Evolutionary conservation across 2,797 vertebrate genomes (phyloP), one percentile per base, ranked within the genome.

Genomic region (Emys orbicularis): DNA sequence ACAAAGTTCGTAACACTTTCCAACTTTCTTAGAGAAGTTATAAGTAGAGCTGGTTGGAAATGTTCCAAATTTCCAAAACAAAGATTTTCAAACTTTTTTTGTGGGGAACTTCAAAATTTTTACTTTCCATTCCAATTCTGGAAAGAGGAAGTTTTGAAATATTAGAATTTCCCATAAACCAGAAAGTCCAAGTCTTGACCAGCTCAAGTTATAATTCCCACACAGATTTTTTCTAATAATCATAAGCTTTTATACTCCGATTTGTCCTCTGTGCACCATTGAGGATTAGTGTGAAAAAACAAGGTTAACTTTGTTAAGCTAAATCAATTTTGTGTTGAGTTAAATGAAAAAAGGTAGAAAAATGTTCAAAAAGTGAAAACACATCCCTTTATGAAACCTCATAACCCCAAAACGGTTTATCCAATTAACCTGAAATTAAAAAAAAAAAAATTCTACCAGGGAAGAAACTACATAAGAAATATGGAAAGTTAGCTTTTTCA

Each of bases 311-410:
- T 90, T 88, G 57, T 86, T 52, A n/a, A 29, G 21, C 94, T 94
- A 87, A 94, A 85, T 72, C 81, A 84, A 92, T 92, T 96, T 27
- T 52, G 89, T 93, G 89, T 89, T 85, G 89, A 96, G 53, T 94
- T 90, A 65, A 95, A 95, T 86, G 81, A 88, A 94, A 94, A 95
- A 96, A 88, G 79, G 86, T 95, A 90, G 65, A 86, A 92, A 83
- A 83, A 93, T 41, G 54, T 91, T 79, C 90, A 74, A 85, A 86
- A 85, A 89, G 86, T 77, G 90, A 94, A 93, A 74, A 12, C 68
- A 12, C 21, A 41, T 93, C 21, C 87, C 34, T 90, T 74, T 12
- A 50, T 49, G 77, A 91, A 83, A 65, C 77, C 25, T 93, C 19
- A 37, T 37, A 86, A 23, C 68, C 82, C 93, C 1, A 7, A 84